Evolutionary conservation across 1,140 invertebrate genomes (phyloP), one percentile per base, ranked within the genome.

Genomic region (Triops cancriformis): DNA sequence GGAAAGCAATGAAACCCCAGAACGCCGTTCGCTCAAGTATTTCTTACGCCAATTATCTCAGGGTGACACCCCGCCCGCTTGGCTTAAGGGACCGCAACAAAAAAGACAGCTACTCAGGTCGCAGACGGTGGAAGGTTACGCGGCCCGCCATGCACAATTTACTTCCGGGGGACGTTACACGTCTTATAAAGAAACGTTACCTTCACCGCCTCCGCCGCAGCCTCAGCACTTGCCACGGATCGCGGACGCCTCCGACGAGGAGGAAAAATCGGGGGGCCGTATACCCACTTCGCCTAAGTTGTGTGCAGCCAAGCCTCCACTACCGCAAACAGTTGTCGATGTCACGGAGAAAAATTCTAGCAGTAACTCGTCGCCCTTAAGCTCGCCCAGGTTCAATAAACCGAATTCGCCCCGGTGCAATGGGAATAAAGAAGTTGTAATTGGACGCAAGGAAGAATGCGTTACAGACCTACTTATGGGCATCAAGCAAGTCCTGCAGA

Each of bases 81-180:
- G 78, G 79, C 85, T 87, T 73, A 10, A 77, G 80, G 73, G 75
- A 73, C 43, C 79, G 78, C 26, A 51, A 23, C 51, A 72, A 14
- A 26, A 45, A 23, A 51, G 43, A 12, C 82, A 81, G 27, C 84
- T 93, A 43, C 91, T 93, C 85, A 85, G 90, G 81, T 91, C 92
- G 43, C 93, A 91, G 74, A 94, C 93, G 72, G 87, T 94, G 78
- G 83, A 84, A 80, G 94, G 93, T 73, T 95, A 94, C 84, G 93
- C 91, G 27, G 93, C 92, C 42, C 87, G 93, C 82, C 93, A 94
- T 84, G 92, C 92, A 77, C 95, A 94, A 84, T 89, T 95, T 82
- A 89, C 92, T 45, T 95, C 72, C 78, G 41, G 74, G 74, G 64
- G 73, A 80, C 28, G 77, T 41, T 27, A 72, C 78, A 80, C 18